These are phyloP conservation scores for Hydriomena furcata DNA, from an alignment of 2,888 invertebrate species.

Conservation along the genomic window DNA sequence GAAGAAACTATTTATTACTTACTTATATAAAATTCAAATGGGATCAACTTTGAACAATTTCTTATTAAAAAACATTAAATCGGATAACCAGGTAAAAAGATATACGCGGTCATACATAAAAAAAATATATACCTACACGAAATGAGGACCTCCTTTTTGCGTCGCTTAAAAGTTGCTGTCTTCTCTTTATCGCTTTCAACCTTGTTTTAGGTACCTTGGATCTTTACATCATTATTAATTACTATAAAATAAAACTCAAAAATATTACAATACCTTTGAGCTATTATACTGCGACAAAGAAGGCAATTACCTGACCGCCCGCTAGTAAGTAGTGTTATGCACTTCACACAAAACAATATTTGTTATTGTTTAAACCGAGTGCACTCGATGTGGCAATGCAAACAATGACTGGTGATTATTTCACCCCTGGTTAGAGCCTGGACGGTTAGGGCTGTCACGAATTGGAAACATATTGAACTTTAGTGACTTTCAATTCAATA, in stretches of 20 bases:
- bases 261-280: slow-evolving; percentile 7
- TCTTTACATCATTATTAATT: not conserved
- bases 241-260: slow-evolving; percentile 2
- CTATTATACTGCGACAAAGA: slow-evolving; percentile 44
- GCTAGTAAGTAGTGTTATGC: slow-evolving; percentile 55
- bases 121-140: too few relatives aligned
- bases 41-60: too few relatives aligned
- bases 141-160: too few relatives aligned
- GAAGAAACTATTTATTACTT: too few relatives aligned
- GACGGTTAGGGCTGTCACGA: slow-evolving; percentile 2
- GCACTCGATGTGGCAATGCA: slow-evolving; percentile 58
- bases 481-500: too few relatives aligned
- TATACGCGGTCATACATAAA: too few relatives aligned
- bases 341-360: slow-evolving; percentile 64
- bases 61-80: too few relatives aligned
- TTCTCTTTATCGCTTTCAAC: too few relatives aligned
- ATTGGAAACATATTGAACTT: not conserved
- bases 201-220: too few relatives aligned
- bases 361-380: slow-evolving; percentile 69
- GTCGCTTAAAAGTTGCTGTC: too few relatives aligned
- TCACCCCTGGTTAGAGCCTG: slow-evolving; percentile 55
- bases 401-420: slow-evolving; percentile 67
- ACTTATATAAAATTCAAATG: too few relatives aligned
- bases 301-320: slow-evolving; percentile 55
- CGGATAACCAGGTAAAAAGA: too few relatives aligned